These are phyloP conservation scores for Apotomis capreana DNA, from an alignment of 2,888 invertebrate genomes.

Conservation along the genomic window DNA sequence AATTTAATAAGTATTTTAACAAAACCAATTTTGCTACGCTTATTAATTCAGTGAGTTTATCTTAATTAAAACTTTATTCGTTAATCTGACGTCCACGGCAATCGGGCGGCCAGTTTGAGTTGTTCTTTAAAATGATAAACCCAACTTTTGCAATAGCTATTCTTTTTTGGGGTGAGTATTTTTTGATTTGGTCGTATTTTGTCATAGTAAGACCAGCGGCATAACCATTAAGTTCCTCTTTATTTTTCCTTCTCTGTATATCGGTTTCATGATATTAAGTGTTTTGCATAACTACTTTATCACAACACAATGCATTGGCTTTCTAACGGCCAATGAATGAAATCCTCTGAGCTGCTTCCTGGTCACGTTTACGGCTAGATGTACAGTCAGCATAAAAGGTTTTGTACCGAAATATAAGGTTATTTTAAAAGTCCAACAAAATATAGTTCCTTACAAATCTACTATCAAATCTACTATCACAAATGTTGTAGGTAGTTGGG, in stretches of 20 bases:
- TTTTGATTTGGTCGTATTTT: not conserved
- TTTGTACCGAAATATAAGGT: too few species aligned
- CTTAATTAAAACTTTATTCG: slow-evolving; percentile 39
- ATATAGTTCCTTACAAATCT: too few species aligned
- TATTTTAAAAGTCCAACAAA: too few species aligned
- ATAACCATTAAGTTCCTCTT: too few species aligned
- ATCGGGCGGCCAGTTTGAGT: slow-evolving; percentile 1
- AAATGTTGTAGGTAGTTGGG: too few species aligned
- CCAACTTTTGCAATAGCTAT: slow-evolving; percentile 4
- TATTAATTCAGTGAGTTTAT: slow-evolving; percentile 26
- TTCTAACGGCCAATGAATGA: not conserved
- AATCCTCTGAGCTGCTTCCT: slow-evolving; percentile 2
- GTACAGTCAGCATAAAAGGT: not conserved
- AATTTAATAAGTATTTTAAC: too few species aligned
- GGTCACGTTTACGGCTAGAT: not conserved
- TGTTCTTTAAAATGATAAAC: slow-evolving; percentile 25
- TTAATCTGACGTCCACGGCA: slow-evolving; percentile 27
- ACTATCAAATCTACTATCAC: too few species aligned
- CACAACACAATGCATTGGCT: slow-evolving; percentile 1
- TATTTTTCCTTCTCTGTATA: too few species aligned
- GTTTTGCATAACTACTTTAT: slow-evolving; percentile 5
- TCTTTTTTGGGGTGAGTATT: slow-evolving; percentile 20
- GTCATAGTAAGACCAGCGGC: too few species aligned
- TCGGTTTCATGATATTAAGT: not conserved
- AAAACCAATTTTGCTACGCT: slow-evolving; percentile 2